Conservation (phyloP, 2,113 vertebrate species). For the Brachyhypopomus occidentalis region DNA sequence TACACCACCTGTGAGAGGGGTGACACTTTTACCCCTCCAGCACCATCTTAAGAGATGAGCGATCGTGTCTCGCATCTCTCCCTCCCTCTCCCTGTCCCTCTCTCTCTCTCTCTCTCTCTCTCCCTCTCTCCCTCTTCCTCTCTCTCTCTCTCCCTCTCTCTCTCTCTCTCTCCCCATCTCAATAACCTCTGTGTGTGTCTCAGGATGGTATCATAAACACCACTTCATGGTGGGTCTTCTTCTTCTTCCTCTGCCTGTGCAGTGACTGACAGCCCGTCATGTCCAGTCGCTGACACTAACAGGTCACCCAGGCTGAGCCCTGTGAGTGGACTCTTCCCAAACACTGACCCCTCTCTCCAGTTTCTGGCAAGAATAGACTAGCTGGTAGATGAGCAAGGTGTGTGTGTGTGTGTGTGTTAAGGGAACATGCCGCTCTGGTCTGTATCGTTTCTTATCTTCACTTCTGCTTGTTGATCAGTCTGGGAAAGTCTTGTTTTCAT, state of each 20-base stretch:
- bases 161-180: slow-evolving; percentile 28
- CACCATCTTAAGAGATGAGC: slow-evolving; percentile 47
- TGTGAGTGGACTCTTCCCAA: neutral
- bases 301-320: neutral
- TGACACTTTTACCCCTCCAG: slow-evolving; percentile 61
- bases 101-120: slow-evolving; percentile 28
- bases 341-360: no score
- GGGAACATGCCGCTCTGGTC: slow-evolving; percentile 63
- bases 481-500: slow-evolving; percentile 71
- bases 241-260: slow-evolving; percentile 41
- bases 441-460: slow-evolving; percentile 70
- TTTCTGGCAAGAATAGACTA: no score
- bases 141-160: slow-evolving; percentile 29
- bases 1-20: slow-evolving; percentile 61
- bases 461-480: slow-evolving; percentile 61
- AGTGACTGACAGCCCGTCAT: slow-evolving; percentile 49
- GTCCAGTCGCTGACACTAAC: slow-evolving; percentile 34
- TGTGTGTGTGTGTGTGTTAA: slow-evolving; percentile 45
- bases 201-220: slow-evolving; percentile 52
- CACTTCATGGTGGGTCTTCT: slow-evolving; percentile 39
- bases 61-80: slow-evolving; percentile 45
- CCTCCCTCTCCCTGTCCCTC: neutral
- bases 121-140: slow-evolving; percentile 14
- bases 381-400: neutral
- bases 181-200: slow-evolving; percentile 21